Evolutionary conservation across 2,113 vertebrate genomes (phyloP).

Genomic region (Syngnathus scovelli): DNA sequence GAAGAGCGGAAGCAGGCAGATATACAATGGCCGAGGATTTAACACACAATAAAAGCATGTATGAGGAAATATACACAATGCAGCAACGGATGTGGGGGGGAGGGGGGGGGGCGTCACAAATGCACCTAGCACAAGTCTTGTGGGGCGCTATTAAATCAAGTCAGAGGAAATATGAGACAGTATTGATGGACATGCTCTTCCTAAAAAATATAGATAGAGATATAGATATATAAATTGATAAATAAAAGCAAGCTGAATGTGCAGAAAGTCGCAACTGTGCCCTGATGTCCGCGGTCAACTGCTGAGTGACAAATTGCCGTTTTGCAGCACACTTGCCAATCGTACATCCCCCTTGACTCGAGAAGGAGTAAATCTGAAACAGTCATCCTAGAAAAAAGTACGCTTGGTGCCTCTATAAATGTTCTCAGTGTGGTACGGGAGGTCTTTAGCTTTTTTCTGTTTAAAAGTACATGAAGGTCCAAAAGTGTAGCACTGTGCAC

Average conservation of each 20-base stretch:
- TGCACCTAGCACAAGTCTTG: slow-evolving; percentile 19
- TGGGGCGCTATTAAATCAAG: slow-evolving; percentile 15
- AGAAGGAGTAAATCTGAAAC: slow-evolving; percentile 17
- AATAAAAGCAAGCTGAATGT: slow-evolving; percentile 46
- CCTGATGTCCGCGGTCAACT: slow-evolving; percentile 46
- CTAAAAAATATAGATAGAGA: slow-evolving; percentile 15
- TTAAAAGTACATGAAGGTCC: slow-evolving; percentile 40
- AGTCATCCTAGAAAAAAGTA: slow-evolving; percentile 9
- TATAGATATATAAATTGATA: neutral
- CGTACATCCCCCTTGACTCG: slow-evolving; percentile 30
- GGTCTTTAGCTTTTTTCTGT: slow-evolving; percentile 15
- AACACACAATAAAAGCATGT: slow-evolving; percentile 22
- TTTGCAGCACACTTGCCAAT: slow-evolving; percentile 38
- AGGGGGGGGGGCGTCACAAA: neutral
- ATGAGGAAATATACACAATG: slow-evolving; percentile 27
- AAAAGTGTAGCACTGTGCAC: slow-evolving; percentile 13
- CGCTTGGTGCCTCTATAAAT: slow-evolving; percentile 34
- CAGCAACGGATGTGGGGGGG: neutral
- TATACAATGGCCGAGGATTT: slow-evolving; percentile 10
- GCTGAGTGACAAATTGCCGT: slow-evolving; percentile 54
- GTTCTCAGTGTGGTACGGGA: slow-evolving; percentile 21
- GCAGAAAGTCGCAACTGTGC: slow-evolving; percentile 62
- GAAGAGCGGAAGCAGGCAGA: slow-evolving; percentile 29
- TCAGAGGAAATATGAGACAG: slow-evolving; percentile 15
- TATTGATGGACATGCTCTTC: neutral